These are phyloP conservation scores for Heliconius congener DNA, from an alignment of 1,140 invertebrate species.

Conservation along the genomic window DNA sequence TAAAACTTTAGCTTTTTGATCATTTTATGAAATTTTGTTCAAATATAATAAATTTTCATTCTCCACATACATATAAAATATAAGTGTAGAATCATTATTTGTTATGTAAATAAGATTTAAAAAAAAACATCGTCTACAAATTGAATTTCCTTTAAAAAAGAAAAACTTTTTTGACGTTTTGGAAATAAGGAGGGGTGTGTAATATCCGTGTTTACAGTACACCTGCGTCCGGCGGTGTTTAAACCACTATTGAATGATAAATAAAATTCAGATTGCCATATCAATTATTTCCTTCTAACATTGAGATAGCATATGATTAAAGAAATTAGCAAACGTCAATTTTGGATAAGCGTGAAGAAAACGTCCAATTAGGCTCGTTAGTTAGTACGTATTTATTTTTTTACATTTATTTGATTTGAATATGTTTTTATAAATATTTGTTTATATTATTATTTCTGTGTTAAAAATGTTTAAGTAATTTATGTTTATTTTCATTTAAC, in stretches of 20 bases:
- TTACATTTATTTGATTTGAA: background rate
- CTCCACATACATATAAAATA: too few relatives aligned
- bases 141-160: conserved; percentile 47
- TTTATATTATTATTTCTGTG: background rate
- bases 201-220: conserved; percentile 60
- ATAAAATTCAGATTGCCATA: conserved; percentile 63
- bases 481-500: too few relatives aligned
- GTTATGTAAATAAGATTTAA: conserved; percentile 15
- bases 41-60: too few relatives aligned
- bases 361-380: conserved; percentile 21
- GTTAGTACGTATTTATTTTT: background rate
- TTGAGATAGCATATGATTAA: conserved; percentile 32
- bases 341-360: conserved; percentile 15
- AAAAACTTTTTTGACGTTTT: conserved; percentile 51
- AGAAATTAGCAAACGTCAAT: conserved; percentile 25
- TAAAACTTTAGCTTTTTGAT: background rate
- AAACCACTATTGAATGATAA: conserved; percentile 56
- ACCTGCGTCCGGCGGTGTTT: conserved; percentile 72
- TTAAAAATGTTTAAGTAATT: too few relatives aligned
- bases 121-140: conserved; percentile 29
- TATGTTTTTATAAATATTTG: background rate
- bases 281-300: conserved; percentile 48
- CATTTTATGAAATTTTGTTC: background rate
- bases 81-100: too few relatives aligned
- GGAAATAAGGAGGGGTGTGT: conserved; percentile 57